Evolutionary conservation across 2,888 invertebrate genomes (phyloP), one percentile per base, ranked within the genome.

Genomic region (Drosophila nr. perissopoda): DNA sequence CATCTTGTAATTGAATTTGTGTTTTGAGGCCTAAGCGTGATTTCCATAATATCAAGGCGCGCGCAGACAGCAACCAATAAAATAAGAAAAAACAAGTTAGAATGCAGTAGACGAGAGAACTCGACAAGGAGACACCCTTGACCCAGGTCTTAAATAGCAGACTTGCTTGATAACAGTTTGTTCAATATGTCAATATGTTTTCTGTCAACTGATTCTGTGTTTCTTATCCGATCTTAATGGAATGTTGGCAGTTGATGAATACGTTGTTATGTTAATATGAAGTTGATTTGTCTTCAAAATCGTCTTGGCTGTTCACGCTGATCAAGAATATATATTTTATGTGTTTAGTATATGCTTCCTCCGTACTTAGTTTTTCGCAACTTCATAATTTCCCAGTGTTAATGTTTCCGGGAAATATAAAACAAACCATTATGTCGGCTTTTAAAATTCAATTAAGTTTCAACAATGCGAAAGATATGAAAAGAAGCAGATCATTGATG

Each of bases 11-110:
- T 74, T 70, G 71, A 67, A 64, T 76, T 53, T 67, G 59, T 21
- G 5, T 42, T 63, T 53, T 57, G 51, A 61, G 61, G 70, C 76
- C 48, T 56, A 54, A 71, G 18, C 42, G 13, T n/a, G 57, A 84
- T 84, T 84, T 71, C 63, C 84, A 84, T 88, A 85, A 70, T 65
- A 76, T 67, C 86, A 85, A 88, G 88, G 86, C 78, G 66, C 60
- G 34, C 27, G 49, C 42, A 54, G 36, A 67, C 18, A 29, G 3
- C 5, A 18, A 16, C 46, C 8, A 25, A 46, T 46, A 25, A 46
- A 25, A 46, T 21, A 18, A 21, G 33, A 51, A 16, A 21, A 53
- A 16, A 54, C 36, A 4, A 38, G 46, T 46, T 25, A 46, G 46
- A 46, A 46, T 46, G 16, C 25, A 8, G 8, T 1, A 25, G 25